Percentiles rank a stretch among this genome's conserved stretches.
phyloP scores from a whole-genome alignment of 2,797 vertebrate genomes.

The Tenualosa ilisha region DNA sequence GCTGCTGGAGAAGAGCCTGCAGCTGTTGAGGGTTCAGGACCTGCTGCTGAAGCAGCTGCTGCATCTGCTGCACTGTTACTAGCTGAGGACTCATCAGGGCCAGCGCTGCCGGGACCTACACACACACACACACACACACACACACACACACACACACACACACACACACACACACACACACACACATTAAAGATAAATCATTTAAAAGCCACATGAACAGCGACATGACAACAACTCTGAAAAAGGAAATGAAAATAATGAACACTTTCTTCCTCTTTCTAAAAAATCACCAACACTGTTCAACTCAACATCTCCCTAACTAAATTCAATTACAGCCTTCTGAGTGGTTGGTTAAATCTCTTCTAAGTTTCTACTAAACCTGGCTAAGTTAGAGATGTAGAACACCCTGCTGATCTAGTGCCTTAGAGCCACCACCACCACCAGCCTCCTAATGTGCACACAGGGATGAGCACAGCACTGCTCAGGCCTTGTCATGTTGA shows the following conservation, averaged over 20 bases:
- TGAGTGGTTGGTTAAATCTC: too few relatives aligned
- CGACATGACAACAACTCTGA: background rate
- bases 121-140: slow-evolving; percentile 54
- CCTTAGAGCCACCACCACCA: too few relatives aligned
- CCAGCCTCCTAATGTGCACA: too few relatives aligned
- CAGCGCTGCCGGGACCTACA: slow-evolving; percentile 89
- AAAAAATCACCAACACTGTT: too few relatives aligned
- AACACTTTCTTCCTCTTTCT: too few relatives aligned
- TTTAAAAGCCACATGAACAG: background rate
- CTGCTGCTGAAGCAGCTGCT: slow-evolving; percentile 93
- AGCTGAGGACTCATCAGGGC: slow-evolving; percentile 98
- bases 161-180: slow-evolving; percentile 39
- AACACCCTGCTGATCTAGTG: too few relatives aligned
- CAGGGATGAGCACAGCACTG: background rate
- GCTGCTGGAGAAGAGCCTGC: slow-evolving; percentile 95
- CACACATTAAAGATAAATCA: background rate
- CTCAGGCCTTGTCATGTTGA: background rate
- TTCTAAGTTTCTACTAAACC: too few relatives aligned
- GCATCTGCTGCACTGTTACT: slow-evolving; percentile 94
- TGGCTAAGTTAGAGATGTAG: too few relatives aligned
- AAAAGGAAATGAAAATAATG: background rate
- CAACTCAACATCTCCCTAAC: too few relatives aligned
- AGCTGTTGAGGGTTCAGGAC: slow-evolving; percentile 95
- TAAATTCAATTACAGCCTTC: too few relatives aligned
- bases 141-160: slow-evolving; percentile 31